Percentiles rank a stretch among this genome's conserved stretches.
These are phyloP conservation scores for Drosophila anomalata DNA, from an alignment of 2,888 invertebrate genomes.

Conservation along the genomic window DNA sequence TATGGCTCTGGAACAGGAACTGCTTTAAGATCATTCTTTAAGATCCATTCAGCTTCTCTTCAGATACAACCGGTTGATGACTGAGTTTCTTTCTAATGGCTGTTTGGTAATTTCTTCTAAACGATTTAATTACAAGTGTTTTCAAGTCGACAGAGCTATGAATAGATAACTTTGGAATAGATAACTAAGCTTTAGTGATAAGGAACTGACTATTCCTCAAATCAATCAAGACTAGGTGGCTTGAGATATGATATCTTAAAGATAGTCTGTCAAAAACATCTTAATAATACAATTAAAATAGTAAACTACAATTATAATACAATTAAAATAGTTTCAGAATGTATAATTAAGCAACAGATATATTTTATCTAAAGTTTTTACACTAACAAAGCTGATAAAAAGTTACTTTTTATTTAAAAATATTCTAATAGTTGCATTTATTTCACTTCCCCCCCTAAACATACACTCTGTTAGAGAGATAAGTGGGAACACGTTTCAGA, in stretches of 20 bases:
- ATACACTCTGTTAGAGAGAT: constrained; percentile 5
- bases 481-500: constrained; percentile 30
- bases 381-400: neutral
- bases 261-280: constrained; percentile 2
- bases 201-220: neutral
- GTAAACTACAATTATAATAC: neutral
- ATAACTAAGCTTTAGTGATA: constrained; percentile 15
- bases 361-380: too few relatives aligned
- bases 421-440: constrained; percentile 27
- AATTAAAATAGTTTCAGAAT: too few relatives aligned
- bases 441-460: constrained; percentile 4
- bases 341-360: too few relatives aligned
- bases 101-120: constrained; percentile 18
- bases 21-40: constrained; percentile 15
- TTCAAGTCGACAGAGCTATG: neutral
- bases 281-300: neutral
- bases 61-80: constrained; percentile 25
- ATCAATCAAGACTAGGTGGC: constrained; percentile 9
- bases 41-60: constrained; percentile 2
- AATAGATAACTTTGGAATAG: constrained; percentile 5
- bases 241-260: constrained; percentile 17
- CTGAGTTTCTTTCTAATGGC: constrained; percentile 13
- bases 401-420: constrained; percentile 15
- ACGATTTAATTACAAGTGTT: constrained; percentile 3
- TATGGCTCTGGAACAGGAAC: constrained; percentile 17